Evolutionary conservation across 2,888 invertebrate species (phyloP).

Genomic region (Parelbella ahira): DNA sequence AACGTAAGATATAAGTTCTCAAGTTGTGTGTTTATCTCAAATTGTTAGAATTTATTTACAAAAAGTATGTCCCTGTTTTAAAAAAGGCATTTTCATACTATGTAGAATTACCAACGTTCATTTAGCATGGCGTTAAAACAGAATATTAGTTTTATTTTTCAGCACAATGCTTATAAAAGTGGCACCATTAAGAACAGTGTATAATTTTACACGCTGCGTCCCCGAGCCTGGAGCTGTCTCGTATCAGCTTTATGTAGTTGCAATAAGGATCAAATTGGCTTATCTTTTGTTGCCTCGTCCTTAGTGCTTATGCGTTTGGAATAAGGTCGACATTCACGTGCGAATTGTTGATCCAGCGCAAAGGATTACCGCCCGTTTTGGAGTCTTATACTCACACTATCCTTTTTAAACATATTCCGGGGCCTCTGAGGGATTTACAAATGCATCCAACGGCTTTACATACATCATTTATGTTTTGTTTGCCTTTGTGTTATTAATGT

Average conservation of each 20-base stretch:
- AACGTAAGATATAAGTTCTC: too few relatives aligned
- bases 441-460: constrained; percentile 7
- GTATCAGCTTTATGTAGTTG: constrained; percentile 7
- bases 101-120: constrained; percentile 17
- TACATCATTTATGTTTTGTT: constrained; percentile 5
- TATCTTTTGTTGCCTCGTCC: background rate
- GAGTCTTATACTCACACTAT: constrained; percentile 18
- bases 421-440: constrained; percentile 9
- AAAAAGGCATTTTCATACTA: too few relatives aligned
- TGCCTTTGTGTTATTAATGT: too few relatives aligned
- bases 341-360: constrained; percentile 1
- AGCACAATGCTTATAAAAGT: constrained; percentile 16
- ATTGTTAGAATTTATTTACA: too few relatives aligned
- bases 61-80: too few relatives aligned
- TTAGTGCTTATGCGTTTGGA: background rate
- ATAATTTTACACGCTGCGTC: constrained; percentile 12
- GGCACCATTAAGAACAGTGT: constrained; percentile 18
- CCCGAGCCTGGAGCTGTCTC: background rate
- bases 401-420: constrained; percentile 22
- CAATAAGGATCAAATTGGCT: constrained; percentile 11
- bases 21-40: too few relatives aligned
- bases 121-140: constrained; percentile 12
- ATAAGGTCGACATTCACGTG: constrained; percentile 12
- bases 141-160: constrained; percentile 19
- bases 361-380: constrained; percentile 17